phyloP scores from a whole-genome alignment of 2,888 invertebrate genomes.

The Chelonus formosanus region DNA sequence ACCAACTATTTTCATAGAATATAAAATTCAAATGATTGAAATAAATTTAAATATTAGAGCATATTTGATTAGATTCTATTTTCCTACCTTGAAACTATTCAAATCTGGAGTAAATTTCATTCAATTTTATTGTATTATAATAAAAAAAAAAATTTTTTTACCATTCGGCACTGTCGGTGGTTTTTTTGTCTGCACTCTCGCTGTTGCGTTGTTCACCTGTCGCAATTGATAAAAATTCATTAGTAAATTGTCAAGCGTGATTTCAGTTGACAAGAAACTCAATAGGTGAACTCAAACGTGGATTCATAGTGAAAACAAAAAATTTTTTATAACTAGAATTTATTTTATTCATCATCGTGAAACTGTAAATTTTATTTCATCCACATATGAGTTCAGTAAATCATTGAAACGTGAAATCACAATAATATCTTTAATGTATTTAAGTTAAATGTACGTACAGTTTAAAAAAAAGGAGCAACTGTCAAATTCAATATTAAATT shows the following conservation, averaged over 20 bases:
- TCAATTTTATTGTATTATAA: no score
- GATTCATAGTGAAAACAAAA: background rate
- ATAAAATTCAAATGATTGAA: no score
- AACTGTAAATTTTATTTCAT: conserved; percentile 3
- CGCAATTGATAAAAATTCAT: conserved; percentile 54
- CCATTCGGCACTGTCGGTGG: conserved; percentile 90
- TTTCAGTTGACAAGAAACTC: background rate
- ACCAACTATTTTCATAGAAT: no score
- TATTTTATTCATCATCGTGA: conserved; percentile 9
- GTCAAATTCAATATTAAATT: background rate
- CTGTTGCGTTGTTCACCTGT: conserved; percentile 99
- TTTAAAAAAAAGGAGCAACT: background rate
- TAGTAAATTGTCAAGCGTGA: conserved; percentile 11
- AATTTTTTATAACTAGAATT: no score
- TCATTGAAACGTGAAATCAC: conserved; percentile 24
- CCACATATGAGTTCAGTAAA: conserved; percentile 20
- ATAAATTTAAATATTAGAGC: no score
- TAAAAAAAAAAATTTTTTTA: conserved; percentile 57
- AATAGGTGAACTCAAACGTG: conserved; percentile 32
- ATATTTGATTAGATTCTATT: background rate
- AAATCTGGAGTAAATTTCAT: conserved; percentile 1
- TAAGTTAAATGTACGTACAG: background rate
- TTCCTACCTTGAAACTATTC: background rate
- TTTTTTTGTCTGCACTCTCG: conserved; percentile 99
- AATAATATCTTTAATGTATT: conserved; percentile 2